A percentile compares a stretch with the other conserved stretches of the same genome.
Conservation (phyloP, 2,888 invertebrate genomes). For the Nezara viridula region DNA sequence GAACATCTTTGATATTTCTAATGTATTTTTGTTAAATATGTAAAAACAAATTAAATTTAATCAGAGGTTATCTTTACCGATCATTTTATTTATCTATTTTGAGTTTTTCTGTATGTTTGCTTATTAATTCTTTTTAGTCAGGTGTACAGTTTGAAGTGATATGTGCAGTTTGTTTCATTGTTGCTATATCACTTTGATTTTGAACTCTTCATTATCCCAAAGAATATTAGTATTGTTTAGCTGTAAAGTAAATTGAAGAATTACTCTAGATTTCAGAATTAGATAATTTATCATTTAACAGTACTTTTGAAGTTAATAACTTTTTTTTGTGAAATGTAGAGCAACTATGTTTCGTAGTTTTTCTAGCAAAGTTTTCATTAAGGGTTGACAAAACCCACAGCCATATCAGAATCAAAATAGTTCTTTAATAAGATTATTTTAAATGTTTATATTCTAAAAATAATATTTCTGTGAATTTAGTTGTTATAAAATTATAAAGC, state of each 20-base stretch:
- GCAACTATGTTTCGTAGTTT: not conserved
- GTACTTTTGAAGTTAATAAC: not conserved
- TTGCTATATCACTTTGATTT: not conserved
- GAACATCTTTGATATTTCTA: not conserved
- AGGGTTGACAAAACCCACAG: not conserved
- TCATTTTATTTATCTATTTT: not conserved
- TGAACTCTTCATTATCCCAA: not conserved
- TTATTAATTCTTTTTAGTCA: not conserved
- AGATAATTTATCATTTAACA: not conserved
- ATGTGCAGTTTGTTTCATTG: not conserved
- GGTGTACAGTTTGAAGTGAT: not conserved
- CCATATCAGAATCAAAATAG: conserved; percentile 14
- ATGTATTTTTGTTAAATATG: not conserved
- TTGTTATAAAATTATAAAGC: not conserved
- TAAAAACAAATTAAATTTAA: not conserved
- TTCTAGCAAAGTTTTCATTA: not conserved
- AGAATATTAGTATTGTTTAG: not conserved
- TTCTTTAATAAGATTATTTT: not conserved
- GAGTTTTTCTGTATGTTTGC: not conserved
- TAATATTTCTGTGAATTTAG: not conserved
- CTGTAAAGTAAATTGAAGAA: not conserved
- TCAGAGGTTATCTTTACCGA: not conserved
- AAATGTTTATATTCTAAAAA: not conserved
- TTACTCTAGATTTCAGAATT: not conserved
- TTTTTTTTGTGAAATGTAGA: not conserved